phyloP scores from a whole-genome alignment of 2,113 vertebrate genomes.

The Corythornis cristatus region DNA sequence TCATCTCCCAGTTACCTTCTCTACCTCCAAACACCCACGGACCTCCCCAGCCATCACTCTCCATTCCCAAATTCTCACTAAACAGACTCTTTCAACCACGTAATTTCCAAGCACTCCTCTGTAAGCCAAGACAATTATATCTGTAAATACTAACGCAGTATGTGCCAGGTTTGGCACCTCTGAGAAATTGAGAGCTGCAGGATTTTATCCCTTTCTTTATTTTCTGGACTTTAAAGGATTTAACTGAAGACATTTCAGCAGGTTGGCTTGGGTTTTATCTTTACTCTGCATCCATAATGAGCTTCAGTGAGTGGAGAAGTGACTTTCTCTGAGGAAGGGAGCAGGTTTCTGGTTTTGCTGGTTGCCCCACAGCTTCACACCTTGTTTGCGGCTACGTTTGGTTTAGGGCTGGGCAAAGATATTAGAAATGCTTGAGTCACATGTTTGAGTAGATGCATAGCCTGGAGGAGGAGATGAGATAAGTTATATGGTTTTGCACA shows the following conservation, averaged over 20 bases:
- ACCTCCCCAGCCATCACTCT: background rate
- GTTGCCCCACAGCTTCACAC: background rate
- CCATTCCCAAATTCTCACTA: background rate
- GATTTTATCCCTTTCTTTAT: rapidly evolving
- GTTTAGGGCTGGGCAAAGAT: constrained; percentile 49
- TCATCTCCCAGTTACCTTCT: background rate
- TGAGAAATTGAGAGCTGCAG: background rate
- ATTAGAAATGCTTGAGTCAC: constrained; percentile 50
- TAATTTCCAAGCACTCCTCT: background rate
- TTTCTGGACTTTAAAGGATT: background rate
- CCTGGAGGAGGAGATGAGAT: constrained; percentile 25
- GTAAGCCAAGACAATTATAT: background rate
- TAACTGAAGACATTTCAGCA: background rate
- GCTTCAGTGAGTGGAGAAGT: background rate
- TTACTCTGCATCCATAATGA: background rate
- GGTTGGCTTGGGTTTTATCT: background rate
- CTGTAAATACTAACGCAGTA: background rate
- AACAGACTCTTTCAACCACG: background rate
- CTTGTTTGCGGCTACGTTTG: background rate
- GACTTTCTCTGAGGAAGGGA: background rate
- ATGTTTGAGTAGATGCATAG: constrained; percentile 29
- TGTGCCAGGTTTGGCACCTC: background rate
- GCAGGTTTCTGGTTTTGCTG: background rate
- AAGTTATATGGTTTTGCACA: background rate
- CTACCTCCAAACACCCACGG: background rate